Evolutionary conservation across 2,113 vertebrate genomes (phyloP).

Genomic region (Campylomormyrus numenius): DNA sequence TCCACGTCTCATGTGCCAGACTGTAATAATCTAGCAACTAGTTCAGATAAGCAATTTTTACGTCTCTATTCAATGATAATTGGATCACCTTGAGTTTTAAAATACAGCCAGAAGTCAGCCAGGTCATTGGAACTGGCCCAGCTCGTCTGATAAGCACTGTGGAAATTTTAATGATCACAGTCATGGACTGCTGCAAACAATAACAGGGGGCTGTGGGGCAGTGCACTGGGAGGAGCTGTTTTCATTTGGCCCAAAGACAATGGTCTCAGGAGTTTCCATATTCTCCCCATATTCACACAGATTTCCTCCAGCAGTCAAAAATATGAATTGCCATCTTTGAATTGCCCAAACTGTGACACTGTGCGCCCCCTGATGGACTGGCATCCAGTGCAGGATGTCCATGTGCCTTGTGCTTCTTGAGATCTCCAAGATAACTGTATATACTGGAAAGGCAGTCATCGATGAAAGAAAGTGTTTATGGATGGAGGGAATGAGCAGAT

Average conservation of each 20-base stretch:
- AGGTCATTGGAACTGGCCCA: not conserved
- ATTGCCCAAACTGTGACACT: not conserved
- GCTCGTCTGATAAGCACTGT: not conserved
- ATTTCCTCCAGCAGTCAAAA: not conserved
- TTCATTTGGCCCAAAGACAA: not conserved
- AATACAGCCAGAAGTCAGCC: not conserved
- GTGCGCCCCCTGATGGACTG: not conserved
- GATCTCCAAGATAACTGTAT: not conserved
- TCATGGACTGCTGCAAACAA: not conserved
- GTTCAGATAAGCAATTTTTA: not conserved
- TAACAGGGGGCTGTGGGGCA: not conserved
- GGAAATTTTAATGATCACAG: not conserved
- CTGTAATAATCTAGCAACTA: not conserved
- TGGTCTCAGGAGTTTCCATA: not conserved
- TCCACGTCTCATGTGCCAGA: not conserved
- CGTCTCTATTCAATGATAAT: not conserved
- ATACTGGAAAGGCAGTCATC: not conserved
- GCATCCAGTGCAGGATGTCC: not conserved
- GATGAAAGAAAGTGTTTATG: not conserved
- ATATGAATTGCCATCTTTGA: not conserved
- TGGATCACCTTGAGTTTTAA: not conserved
- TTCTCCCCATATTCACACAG: not conserved
- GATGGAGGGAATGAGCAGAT: not conserved
- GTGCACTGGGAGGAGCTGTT: not conserved
- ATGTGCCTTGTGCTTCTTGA: not conserved